Percentiles rank a stretch among this genome's conserved stretches.
Conservation (phyloP, 2,113 vertebrate genomes). For the Ictalurus furcatus region DNA sequence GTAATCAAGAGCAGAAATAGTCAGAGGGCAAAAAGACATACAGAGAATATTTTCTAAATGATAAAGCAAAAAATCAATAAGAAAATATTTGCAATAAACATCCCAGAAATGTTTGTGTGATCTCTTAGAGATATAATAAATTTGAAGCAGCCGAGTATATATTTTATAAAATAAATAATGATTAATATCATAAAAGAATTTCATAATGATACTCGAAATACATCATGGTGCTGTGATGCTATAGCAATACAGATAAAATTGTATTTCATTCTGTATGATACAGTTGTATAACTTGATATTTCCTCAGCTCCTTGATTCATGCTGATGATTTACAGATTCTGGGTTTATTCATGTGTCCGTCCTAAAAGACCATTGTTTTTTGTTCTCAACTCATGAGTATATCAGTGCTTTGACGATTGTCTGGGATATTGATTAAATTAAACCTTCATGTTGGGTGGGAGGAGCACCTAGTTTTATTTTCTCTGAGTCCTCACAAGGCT, state of each 20-base stretch:
- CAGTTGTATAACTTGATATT: background rate
- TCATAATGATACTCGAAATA: background rate
- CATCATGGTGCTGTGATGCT: background rate
- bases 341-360: background rate
- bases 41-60: background rate
- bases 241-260: background rate
- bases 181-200: background rate
- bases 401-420: background rate
- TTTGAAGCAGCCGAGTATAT: background rate
- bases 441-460: background rate
- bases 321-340: background rate
- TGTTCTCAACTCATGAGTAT: background rate
- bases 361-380: background rate
- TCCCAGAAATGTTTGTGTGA: background rate
- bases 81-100: background rate
- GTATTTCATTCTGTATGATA: background rate
- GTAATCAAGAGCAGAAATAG: background rate
- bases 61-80: background rate
- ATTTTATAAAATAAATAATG: background rate
- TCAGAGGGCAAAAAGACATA: background rate
- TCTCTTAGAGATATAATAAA: background rate
- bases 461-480: background rate
- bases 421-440: background rate
- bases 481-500: background rate
- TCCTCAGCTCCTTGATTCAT: background rate